phyloP scores from a whole-genome alignment of 1,140 invertebrate species.

The Tetraneura akinire region DNA sequence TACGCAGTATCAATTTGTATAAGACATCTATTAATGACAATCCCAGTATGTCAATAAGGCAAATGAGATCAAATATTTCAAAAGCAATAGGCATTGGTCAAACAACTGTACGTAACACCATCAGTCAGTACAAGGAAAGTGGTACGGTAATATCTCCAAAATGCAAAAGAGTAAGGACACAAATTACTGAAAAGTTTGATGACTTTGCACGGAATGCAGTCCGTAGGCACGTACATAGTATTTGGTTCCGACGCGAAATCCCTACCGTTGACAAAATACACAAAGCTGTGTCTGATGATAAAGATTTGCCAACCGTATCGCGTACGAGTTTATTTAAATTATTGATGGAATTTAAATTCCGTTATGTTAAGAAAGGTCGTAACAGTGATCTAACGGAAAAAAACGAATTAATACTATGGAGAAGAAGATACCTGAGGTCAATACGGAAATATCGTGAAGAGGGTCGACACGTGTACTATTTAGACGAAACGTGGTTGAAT shows the following conservation, averaged over 20 bases:
- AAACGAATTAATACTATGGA: no score
- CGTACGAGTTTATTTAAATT: background rate
- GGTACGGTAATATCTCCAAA: background rate
- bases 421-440: no score
- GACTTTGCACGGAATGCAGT: background rate
- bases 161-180: background rate
- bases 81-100: background rate
- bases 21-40: background rate
- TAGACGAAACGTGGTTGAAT: no score
- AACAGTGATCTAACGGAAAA: background rate
- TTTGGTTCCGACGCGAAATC: background rate
- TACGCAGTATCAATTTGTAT: background rate
- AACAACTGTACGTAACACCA: background rate
- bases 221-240: background rate
- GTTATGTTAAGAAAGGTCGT: background rate
- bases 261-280: background rate
- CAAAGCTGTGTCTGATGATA: background rate
- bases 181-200: background rate
- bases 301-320: background rate
- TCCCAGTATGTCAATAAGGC: background rate
- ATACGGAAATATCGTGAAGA: no score
- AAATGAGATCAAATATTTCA: background rate
- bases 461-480: no score
- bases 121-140: background rate
- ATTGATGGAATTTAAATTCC: background rate